phyloP scores from a whole-genome alignment of 2,113 vertebrate genomes.

The Chamaea fasciata region DNA sequence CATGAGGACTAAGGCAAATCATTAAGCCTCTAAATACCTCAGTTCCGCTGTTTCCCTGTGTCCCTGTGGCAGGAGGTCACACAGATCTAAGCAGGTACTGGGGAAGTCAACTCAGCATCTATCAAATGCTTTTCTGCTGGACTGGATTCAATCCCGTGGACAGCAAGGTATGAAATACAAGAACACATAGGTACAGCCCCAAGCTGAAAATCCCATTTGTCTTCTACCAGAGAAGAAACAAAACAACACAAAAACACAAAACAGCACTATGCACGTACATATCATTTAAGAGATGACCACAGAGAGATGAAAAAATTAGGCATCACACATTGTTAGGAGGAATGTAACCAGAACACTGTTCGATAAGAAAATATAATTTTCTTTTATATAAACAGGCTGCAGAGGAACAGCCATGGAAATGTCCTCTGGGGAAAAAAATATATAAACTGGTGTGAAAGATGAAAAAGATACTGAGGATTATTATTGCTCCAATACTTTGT shows the following conservation, averaged over 20 bases:
- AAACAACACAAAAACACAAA: background rate
- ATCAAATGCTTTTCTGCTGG: background rate
- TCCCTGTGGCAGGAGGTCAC: background rate
- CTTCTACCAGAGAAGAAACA: background rate
- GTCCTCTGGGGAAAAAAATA: background rate
- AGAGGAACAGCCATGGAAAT: background rate
- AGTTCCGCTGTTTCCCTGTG: background rate
- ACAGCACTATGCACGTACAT: rapidly evolving
- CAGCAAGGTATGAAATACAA: background rate
- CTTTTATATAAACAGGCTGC: background rate
- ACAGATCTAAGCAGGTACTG: background rate
- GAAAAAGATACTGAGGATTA: background rate
- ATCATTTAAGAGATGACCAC: background rate
- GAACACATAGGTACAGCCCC: rapidly evolving
- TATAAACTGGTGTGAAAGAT: background rate
- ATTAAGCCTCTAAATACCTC: background rate
- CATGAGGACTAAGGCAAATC: background rate
- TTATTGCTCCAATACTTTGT: background rate
- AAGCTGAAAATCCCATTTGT: background rate
- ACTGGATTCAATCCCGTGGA: background rate
- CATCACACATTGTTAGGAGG: background rate
- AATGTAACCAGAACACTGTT: background rate
- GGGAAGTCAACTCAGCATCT: background rate
- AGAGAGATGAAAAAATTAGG: background rate
- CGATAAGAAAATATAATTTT: background rate